Evolutionary conservation across 2,113 vertebrate species (phyloP).

Genomic region (Muntiacus muntjak): DNA sequence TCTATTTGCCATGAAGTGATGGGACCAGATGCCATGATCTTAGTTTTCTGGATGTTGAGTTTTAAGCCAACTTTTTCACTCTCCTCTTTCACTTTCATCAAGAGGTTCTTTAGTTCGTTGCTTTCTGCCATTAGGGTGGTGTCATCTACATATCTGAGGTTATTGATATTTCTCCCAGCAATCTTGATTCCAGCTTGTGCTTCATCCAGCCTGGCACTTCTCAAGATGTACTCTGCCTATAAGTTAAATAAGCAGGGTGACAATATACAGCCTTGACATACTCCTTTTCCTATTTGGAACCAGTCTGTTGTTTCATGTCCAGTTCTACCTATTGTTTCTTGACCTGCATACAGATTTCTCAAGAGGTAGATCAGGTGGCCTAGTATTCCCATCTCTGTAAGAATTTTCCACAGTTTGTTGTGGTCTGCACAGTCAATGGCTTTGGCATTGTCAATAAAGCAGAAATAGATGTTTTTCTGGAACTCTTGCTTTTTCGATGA

Average conservation of each 20-base stretch:
- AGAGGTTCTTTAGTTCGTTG: fast-evolving
- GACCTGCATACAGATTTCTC: background rate
- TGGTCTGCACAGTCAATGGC: background rate
- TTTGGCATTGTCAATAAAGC: background rate
- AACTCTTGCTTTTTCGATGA: background rate
- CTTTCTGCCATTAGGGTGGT: background rate
- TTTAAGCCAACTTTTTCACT: background rate
- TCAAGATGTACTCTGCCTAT: background rate
- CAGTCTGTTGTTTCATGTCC: background rate
- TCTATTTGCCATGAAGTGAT: background rate
- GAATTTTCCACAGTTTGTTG: background rate
- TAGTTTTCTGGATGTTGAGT: background rate
- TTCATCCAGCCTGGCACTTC: background rate
- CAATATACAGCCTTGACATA: background rate
- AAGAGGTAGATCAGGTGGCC: background rate
- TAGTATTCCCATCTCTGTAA: background rate
- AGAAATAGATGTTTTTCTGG: background rate
- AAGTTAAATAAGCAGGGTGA: background rate
- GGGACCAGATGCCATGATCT: background rate
- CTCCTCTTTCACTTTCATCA: background rate
- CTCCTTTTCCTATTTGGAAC: background rate
- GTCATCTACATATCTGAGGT: background rate
- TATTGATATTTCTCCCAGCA: background rate
- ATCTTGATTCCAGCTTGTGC: background rate
- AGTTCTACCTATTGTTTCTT: background rate